A percentile compares a stretch with the other conserved stretches of the same genome.
Evolutionary conservation across 2,113 vertebrate genomes (phyloP).

Genomic region (Albula glossodonta): DNA sequence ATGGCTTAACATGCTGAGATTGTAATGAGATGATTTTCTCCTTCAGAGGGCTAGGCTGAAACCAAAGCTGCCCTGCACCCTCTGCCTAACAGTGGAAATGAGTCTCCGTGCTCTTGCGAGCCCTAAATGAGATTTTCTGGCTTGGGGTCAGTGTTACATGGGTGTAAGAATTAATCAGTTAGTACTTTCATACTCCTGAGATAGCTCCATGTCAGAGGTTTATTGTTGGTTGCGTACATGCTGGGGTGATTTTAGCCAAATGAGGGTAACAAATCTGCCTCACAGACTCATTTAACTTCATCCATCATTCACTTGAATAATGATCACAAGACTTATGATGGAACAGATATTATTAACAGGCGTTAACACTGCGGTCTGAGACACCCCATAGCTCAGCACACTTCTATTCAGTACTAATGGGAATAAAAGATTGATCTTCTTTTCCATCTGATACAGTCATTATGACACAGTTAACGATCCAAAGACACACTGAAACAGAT

Average conservation of each 20-base stretch:
- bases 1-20: slow-evolving; percentile 11
- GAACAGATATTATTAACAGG: background rate
- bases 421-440: background rate
- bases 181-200: background rate
- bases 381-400: background rate
- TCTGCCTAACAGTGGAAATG: slow-evolving; percentile 3
- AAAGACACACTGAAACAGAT: background rate
- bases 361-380: background rate
- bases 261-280: background rate
- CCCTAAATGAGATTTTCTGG: slow-evolving; percentile 22
- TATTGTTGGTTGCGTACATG: background rate
- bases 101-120: background rate
- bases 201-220: background rate
- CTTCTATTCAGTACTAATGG: background rate
- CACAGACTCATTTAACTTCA: background rate
- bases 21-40: slow-evolving; percentile 26
- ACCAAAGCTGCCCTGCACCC: background rate
- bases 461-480: background rate
- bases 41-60: slow-evolving; percentile 8
- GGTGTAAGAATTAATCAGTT: slow-evolving; percentile 13
- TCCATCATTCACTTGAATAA: background rate
- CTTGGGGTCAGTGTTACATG: slow-evolving; percentile 14
- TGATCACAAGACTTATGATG: slow-evolving; percentile 1
- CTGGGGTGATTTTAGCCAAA: background rate
- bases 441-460: background rate